Evolutionary conservation across 1,140 invertebrate species (phyloP), one percentile per base, ranked within the genome.

Genomic region (Formica selysi): DNA sequence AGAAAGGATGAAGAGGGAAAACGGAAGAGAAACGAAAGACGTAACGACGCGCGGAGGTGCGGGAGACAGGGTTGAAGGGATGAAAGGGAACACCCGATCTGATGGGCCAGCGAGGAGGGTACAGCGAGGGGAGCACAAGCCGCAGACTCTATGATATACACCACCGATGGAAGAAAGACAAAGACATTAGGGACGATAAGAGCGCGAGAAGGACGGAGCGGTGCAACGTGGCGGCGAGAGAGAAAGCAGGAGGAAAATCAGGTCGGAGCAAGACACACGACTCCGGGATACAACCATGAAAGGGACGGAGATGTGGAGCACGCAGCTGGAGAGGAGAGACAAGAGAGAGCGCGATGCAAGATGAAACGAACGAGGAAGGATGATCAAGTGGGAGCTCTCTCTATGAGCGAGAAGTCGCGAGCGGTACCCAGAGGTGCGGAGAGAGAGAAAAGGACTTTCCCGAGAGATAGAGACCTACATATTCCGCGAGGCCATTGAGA

Each of bases 401-500:
- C 32, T 32, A 1, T 8, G 79, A 83, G 68, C 38, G 79, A 83
- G 79, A 73, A 73, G 68, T 59, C 22, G 70, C 44, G 51, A 83
- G 48, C 41, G 16, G 4, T 5, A 3, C 4, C 2, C 67, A 62
- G 41, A 76, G 48, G 59, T 4, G 57, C 73, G 70, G 71, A 48
- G 79, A 81, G 61, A 79, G 76, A 78, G 88, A 87, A 87, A 87
- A 88, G 57, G 71, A 67, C 74, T 68, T 79, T 79, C 74, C 76
- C 87, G 86, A 92, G 86, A 92, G 89, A 87, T 91, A 89, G 90
- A 94, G 93, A 93, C 94, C 93, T 94, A 94, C 93, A 95, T 95
- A 94, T 93, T 93, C 92, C 85, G 70, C 86, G 91, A 92, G 94
- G 94, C 95, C 95, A 95, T 95, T 95, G 94, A 94, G 94, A 95